These are phyloP conservation scores for Teleogryllus occipitalis DNA, from an alignment of 1,140 invertebrate species.

Conservation along the genomic window DNA sequence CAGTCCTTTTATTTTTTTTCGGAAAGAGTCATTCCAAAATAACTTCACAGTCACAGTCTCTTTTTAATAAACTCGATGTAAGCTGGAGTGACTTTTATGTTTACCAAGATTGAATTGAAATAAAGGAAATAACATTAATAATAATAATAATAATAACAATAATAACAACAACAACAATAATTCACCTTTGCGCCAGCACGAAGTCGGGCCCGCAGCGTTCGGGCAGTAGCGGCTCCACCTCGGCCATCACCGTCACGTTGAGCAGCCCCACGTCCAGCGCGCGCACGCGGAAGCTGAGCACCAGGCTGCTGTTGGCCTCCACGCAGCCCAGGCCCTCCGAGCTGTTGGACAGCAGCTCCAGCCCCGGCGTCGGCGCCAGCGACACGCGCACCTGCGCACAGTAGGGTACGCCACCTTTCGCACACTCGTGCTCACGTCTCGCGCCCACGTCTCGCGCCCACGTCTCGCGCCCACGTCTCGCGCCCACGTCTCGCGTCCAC, in stretches of 20 bases:
- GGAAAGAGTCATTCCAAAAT: too few relatives aligned
- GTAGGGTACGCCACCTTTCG: not conserved
- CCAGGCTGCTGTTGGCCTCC: conserved; percentile 36
- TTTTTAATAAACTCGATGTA: too few relatives aligned
- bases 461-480: not conserved
- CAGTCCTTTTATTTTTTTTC: too few relatives aligned
- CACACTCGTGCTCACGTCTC: not conserved
- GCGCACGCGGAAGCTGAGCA: conserved; percentile 42
- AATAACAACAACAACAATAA: not conserved
- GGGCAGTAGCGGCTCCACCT: conserved; percentile 38
- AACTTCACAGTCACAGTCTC: too few relatives aligned
- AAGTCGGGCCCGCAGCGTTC: conserved; percentile 41
- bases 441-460: too few relatives aligned
- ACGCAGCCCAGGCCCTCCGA: conserved; percentile 35
- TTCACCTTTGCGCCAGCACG: not conserved
- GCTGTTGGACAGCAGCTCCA: conserved; percentile 35
- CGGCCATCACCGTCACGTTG: conserved; percentile 51
- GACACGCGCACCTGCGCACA: conserved; percentile 41
- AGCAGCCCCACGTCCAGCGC: conserved; percentile 44
- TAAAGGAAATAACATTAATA: too few relatives aligned
- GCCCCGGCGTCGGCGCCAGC: conserved; percentile 38
- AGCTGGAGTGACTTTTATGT: too few relatives aligned
- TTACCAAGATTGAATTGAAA: too few relatives aligned
- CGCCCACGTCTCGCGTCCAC: not conserved
- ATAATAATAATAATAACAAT: too few relatives aligned